A percentile compares a stretch with the other conserved stretches of the same genome.
phyloP scores from a whole-genome alignment of 1,140 invertebrate genomes.

The Aphis gossypii region DNA sequence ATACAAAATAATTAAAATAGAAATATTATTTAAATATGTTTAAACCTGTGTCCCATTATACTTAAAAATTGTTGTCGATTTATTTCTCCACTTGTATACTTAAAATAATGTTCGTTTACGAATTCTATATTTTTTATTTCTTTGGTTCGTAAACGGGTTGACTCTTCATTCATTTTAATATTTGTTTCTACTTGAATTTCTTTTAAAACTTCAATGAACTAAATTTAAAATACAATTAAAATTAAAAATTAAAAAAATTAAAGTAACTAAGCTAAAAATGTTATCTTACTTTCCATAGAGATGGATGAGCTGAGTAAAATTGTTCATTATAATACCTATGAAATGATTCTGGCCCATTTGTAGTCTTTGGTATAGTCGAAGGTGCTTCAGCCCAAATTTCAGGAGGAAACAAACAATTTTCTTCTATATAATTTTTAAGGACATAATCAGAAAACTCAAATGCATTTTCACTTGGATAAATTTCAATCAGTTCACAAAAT shows the following conservation, averaged over 20 bases:
- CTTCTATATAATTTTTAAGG: background rate
- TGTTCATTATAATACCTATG: conserved; percentile 31
- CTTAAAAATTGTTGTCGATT: too few species aligned
- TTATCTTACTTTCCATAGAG: conserved; percentile 19
- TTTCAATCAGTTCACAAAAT: too few species aligned
- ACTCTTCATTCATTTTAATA: background rate
- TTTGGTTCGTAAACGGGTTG: background rate
- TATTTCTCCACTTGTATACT: too few species aligned
- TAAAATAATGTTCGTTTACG: too few species aligned
- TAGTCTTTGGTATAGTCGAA: background rate
- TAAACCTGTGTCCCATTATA: too few species aligned
- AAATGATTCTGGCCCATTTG: conserved; percentile 48
- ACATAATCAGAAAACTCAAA: background rate
- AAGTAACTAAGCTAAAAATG: background rate
- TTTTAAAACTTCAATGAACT: background rate
- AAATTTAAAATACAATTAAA: background rate
- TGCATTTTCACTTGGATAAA: background rate
- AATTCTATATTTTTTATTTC: background rate
- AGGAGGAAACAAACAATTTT: conserved; percentile 20
- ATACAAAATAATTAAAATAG: background rate
- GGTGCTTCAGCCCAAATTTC: conserved; percentile 32
- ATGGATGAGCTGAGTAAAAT: conserved; percentile 41
- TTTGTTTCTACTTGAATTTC: background rate
- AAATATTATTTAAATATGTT: too few species aligned
- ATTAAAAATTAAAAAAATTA: background rate